phyloP scores from a whole-genome alignment of 2,888 invertebrate genomes.

The Brenthis ino region DNA sequence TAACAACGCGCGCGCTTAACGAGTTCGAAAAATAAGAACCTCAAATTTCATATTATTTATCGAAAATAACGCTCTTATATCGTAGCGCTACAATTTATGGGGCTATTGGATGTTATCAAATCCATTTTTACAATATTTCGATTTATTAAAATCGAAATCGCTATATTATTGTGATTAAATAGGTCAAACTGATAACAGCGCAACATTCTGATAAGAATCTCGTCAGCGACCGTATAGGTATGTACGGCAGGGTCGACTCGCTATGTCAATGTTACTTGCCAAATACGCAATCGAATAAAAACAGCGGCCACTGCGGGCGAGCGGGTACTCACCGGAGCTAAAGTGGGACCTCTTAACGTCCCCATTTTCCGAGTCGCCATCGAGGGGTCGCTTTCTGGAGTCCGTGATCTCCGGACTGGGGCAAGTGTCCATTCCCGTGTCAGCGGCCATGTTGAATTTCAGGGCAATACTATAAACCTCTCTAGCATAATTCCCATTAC shows the following conservation, averaged over 20 bases:
- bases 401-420: conserved; percentile 95
- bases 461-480: conserved; percentile 81
- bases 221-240: conserved; percentile 61
- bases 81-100: conserved; percentile 31
- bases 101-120: conserved; percentile 35
- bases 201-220: conserved; percentile 75
- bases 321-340: conserved; percentile 88
- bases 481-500: conserved; percentile 83
- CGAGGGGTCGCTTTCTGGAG: conserved; percentile 94
- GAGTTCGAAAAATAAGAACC: conserved; percentile 39
- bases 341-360: conserved; percentile 95
- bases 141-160: conserved; percentile 57
- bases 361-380: conserved; percentile 93
- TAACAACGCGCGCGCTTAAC: conserved; percentile 37
- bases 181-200: conserved; percentile 75
- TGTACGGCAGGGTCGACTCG: conserved; percentile 58
- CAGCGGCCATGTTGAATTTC: conserved; percentile 92
- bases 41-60: conserved; percentile 31
- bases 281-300: conserved; percentile 71
- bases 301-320: conserved; percentile 45
- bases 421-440: conserved; percentile 96
- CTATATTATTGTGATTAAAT: conserved; percentile 62
- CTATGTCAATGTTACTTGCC: conserved; percentile 77
- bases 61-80: conserved; percentile 28
- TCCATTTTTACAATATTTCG: conserved; percentile 33